These are phyloP conservation scores for Myocastor coypus DNA, from an alignment of 2,113 vertebrate species.

Conservation along the genomic window DNA sequence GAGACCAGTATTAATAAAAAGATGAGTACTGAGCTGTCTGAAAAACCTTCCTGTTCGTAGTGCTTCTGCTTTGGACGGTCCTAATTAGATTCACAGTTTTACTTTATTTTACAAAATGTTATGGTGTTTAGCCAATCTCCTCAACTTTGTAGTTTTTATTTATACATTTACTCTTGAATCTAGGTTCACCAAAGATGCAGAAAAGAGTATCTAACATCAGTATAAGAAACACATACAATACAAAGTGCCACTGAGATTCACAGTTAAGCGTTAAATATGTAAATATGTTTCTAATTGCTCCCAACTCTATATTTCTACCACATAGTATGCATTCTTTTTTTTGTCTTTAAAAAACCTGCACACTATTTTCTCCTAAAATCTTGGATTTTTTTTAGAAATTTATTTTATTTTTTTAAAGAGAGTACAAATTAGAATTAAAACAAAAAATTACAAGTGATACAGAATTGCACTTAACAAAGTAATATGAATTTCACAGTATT, in stretches of 20 bases:
- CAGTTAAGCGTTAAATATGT: neutral
- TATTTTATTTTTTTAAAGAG: too few species aligned
- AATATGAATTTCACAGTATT: too few species aligned
- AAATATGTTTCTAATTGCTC: neutral
- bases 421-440: too few species aligned
- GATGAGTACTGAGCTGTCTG: neutral
- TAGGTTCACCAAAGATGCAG: neutral
- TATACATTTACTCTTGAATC: neutral
- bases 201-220: neutral
- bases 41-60: neutral
- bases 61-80: neutral
- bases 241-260: neutral
- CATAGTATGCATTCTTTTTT: too few species aligned
- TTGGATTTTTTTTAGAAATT: too few species aligned
- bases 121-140: neutral
- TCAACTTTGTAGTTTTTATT: neutral
- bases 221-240: conserved; percentile 7
- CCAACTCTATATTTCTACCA: neutral
- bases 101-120: neutral
- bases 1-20: neutral
- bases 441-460: too few species aligned
- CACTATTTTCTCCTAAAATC: too few species aligned
- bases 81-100: neutral
- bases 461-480: too few species aligned
- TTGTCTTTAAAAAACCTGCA: too few species aligned